Evolutionary conservation across 2,888 invertebrate species (phyloP).

Genomic region (Ferdinandea cuprea): DNA sequence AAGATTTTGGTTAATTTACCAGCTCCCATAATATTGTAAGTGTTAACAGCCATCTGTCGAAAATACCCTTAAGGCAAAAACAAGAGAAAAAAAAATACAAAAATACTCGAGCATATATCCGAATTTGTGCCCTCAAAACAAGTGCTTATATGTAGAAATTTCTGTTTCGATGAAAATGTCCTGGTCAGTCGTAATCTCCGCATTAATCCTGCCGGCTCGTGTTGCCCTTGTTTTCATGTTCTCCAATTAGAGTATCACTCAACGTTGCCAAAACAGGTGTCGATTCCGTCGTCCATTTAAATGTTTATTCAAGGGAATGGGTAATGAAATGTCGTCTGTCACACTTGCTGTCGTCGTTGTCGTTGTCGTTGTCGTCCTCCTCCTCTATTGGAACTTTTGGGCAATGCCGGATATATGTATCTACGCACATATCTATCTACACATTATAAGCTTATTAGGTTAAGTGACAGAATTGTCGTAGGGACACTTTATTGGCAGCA

Average conservation of each 20-base stretch:
- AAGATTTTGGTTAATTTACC: slow-evolving; percentile 24
- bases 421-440: neutral
- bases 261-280: slow-evolving; percentile 45
- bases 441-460: slow-evolving; percentile 27
- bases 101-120: neutral
- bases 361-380: too few species aligned
- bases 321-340: slow-evolving; percentile 35
- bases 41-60: slow-evolving; percentile 33
- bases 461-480: slow-evolving; percentile 14
- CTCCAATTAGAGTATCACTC: slow-evolving; percentile 37
- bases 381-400: slow-evolving; percentile 1
- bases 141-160: neutral
- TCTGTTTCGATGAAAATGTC: slow-evolving; percentile 1
- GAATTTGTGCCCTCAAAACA: too few species aligned
- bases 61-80: neutral
- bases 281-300: slow-evolving; percentile 32
- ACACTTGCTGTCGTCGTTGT: slow-evolving; percentile 51
- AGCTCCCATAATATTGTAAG: slow-evolving; percentile 27
- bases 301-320: slow-evolving; percentile 2
- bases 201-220: slow-evolving; percentile 4
- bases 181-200: slow-evolving; percentile 20
- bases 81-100: neutral
- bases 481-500: neutral
- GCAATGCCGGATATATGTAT: neutral
- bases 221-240: neutral